Conservation (phyloP, 2,888 invertebrate species). For the Campoletis raptor region DNA sequence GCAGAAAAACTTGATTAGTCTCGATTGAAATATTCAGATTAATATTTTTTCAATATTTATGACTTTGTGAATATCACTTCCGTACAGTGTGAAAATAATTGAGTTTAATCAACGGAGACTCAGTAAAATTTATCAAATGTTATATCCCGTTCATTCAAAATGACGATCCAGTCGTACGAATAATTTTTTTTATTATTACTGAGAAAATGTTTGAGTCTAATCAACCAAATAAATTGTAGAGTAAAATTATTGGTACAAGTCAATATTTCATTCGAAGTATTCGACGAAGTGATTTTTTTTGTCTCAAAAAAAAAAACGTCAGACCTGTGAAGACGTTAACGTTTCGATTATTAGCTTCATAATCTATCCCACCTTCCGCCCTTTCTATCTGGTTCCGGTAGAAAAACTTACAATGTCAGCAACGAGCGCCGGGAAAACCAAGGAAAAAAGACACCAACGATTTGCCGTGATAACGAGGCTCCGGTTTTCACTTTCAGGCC, state of each 20-base stretch:
- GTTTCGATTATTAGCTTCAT: background rate
- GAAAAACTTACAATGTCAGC: conserved; percentile 8
- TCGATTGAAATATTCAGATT: background rate
- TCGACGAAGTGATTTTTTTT: background rate
- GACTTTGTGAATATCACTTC: no score
- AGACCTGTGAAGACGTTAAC: background rate
- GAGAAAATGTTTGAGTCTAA: no score
- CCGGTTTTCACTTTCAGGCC: conserved; percentile 7
- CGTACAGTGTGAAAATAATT: background rate
- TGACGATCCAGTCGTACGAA: no score
- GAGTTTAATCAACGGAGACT: background rate
- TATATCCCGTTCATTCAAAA: no score
- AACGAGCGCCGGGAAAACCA: background rate
- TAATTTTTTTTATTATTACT: no score
- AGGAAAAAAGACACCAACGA: conserved; percentile 24
- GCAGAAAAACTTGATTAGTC: background rate
- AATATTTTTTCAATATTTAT: no score
- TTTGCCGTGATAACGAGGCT: conserved; percentile 41
- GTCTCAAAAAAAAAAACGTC: background rate
- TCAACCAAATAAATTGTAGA: background rate
- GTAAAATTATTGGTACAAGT: background rate
- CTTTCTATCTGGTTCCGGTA: background rate
- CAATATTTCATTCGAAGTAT: background rate
- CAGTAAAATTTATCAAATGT: no score
- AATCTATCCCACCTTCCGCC: background rate